Evolutionary conservation across 2,888 invertebrate species (phyloP), one percentile per base, ranked within the genome.

Genomic region (Sphaerophoria taeniata): DNA sequence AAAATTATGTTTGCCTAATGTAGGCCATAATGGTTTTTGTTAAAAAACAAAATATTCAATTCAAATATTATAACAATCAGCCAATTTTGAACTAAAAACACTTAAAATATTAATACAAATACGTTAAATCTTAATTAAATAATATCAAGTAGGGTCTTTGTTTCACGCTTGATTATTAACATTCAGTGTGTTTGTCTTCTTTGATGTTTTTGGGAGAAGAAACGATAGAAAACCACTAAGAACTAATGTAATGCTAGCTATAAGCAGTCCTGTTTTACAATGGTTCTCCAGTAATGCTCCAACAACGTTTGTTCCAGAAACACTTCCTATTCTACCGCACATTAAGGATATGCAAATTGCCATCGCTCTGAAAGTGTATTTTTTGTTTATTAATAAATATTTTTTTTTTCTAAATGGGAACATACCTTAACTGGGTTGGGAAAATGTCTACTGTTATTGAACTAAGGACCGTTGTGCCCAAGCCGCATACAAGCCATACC

Each of bases 331-430:
- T 11, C 88, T 87, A 51, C 88, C 88, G 24, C 87, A 36, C 88
- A 88, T 88, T 33, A 88, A 72, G 3, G 88, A 88, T 70, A 88
- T 88, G 43, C 88, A 88, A 61, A 88, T 87, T 11, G 88, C 88
- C 88, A 88, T 88, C 6, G 87, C 88, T 65, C 88, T 88, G 58
- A 51, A 87, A 82, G 11, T 36, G 39, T 43, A 6, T 36, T 36
- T 36, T 36, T 36, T 36, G 4, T 36, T 6, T 43, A 43, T 5
- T 43, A 43, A 43, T 2, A 43, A 9, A 6, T n/a, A n/a, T n/a
- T n/a, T n/a, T n/a, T n/a, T n/a, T n/a, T n/a, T n/a, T n/a, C n/a
- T n/a, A n/a, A n/a, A n/a, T n/a, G n/a, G n/a, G n/a, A n/a, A n/a
- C n/a, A 2, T 73, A 85, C 85, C 85, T 81, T 47, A 85, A 72